These are phyloP conservation scores for Wiebesia pumilae DNA, from an alignment of 1,140 invertebrate genomes.

Conservation along the genomic window DNA sequence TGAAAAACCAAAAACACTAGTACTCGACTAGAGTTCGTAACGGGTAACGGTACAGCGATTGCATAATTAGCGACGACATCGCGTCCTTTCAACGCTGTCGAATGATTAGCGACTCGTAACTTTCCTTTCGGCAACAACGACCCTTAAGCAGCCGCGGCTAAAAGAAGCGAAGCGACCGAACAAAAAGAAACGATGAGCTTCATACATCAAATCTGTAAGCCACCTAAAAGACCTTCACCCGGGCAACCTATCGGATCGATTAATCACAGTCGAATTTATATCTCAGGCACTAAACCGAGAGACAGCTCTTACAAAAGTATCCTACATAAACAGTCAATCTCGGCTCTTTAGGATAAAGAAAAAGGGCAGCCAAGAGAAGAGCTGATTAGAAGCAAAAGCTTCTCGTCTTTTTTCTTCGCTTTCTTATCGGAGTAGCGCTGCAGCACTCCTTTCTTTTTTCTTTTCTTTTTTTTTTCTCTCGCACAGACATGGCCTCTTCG, in stretches of 20 bases:
- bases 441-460: neutral
- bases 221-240: conserved; percentile 9
- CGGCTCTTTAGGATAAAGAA: neutral
- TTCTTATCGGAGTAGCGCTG: neutral
- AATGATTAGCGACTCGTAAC: conserved; percentile 31
- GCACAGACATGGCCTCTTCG: neutral
- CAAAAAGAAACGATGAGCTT: conserved; percentile 23
- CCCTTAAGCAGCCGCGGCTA: neutral
- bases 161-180: neutral
- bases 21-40: conserved; percentile 20
- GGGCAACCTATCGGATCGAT: conserved; percentile 39
- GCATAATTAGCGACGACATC: conserved; percentile 35
- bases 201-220: conserved; percentile 41
- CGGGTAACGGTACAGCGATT: conserved; percentile 27
- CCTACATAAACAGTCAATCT: conserved; percentile 49
- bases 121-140: neutral
- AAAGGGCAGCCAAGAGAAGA: neutral
- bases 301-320: conserved; percentile 48
- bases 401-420: neutral
- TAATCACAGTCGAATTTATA: conserved; percentile 45
- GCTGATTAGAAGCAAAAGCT: conserved; percentile 42
- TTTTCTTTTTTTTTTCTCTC: neutral
- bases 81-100: neutral
- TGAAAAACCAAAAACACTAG: neutral
- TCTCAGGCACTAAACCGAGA: conserved; percentile 5